Conservation (phyloP, 2,797 vertebrate genomes). For the Cyprinella venusta region DNA sequence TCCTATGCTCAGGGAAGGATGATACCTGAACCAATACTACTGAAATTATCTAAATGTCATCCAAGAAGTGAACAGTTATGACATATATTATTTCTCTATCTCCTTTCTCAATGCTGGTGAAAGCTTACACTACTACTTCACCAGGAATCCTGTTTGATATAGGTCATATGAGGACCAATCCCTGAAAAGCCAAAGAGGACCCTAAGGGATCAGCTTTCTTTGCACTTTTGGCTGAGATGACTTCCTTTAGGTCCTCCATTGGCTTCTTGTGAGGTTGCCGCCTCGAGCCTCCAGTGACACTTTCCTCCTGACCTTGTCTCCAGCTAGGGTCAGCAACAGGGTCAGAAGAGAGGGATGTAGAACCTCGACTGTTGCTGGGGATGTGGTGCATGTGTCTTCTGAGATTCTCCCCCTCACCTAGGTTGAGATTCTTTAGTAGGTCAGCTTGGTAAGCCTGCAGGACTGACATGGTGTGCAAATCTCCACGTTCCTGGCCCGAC, state of each 20-base stretch:
- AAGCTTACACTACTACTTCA: no score
- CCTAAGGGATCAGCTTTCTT: neutral
- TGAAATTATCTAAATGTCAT: no score
- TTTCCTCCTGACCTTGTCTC: neutral
- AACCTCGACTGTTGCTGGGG: no score
- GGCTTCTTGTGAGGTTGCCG: neutral
- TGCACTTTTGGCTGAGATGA: neutral
- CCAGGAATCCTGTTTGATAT: no score
- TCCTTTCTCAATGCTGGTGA: no score
- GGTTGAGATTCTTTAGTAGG: neutral
- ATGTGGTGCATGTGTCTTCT: neutral
- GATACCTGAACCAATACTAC: no score
- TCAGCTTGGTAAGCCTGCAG: neutral
- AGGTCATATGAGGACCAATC: neutral
- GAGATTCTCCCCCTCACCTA: neutral
- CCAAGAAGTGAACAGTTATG: no score
- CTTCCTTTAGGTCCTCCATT: neutral
- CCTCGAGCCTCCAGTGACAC: no score
- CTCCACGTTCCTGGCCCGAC: no score
- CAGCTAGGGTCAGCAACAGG: neutral
- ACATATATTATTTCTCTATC: no score
- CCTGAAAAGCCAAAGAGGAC: neutral
- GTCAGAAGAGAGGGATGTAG: neutral
- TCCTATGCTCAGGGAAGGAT: no score
- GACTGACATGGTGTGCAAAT: neutral